Evolutionary conservation across 1,140 invertebrate species (phyloP).

Genomic region (Philotrypesis tridentata): DNA sequence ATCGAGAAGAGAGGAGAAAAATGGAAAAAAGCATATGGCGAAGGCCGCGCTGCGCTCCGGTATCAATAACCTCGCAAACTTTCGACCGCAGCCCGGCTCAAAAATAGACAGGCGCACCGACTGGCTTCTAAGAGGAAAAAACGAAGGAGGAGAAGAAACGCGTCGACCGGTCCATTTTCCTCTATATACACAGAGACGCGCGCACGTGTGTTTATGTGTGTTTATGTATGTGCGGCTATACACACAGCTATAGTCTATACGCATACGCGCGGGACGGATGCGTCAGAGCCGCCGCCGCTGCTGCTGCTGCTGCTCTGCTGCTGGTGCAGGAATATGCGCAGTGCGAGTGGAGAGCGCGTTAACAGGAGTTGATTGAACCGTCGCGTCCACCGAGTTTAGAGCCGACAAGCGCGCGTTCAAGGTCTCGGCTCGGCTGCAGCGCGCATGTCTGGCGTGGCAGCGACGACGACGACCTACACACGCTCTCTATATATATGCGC

Average conservation of each 20-base stretch:
- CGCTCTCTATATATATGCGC: not conserved
- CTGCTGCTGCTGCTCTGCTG: no score
- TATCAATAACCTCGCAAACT: not conserved
- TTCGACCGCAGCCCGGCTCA: not conserved
- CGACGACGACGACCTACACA: not conserved
- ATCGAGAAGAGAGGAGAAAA: not conserved
- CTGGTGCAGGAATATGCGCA: slow-evolving; percentile 50
- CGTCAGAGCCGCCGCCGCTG: slow-evolving; percentile 35
- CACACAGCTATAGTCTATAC: no score
- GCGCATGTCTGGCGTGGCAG: not conserved
- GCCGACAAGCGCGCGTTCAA: slow-evolving; percentile 51
- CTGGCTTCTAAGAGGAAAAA: not conserved
- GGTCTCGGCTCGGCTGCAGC: slow-evolving; percentile 42
- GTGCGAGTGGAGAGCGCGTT: slow-evolving; percentile 38
- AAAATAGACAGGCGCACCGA: not conserved
- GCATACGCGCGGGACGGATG: no score
- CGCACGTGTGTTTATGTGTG: no score
- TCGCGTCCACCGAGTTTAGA: slow-evolving; percentile 30
- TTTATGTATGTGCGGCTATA: not conserved
- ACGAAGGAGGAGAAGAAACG: not conserved
- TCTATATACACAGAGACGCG: no score
- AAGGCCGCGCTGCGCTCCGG: not conserved
- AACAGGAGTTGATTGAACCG: slow-evolving; percentile 59
- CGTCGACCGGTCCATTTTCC: not conserved
- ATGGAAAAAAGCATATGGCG: no score